Conservation (phyloP, 1,140 invertebrate genomes). For the Aethina tumida region DNA sequence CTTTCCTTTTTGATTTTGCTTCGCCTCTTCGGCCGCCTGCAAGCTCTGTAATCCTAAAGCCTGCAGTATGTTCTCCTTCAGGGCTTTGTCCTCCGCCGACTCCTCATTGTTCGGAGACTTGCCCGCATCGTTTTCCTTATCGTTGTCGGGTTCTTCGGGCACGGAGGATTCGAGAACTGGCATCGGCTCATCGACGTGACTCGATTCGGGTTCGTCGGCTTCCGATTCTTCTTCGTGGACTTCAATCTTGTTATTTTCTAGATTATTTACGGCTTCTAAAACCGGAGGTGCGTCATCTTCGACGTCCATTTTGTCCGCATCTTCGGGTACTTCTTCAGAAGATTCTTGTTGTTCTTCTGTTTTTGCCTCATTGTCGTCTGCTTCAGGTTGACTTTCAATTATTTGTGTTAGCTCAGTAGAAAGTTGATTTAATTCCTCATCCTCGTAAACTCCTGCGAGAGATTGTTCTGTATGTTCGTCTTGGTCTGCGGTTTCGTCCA, state of each 20-base stretch:
- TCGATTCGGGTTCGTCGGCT: not conserved
- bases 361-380: no score
- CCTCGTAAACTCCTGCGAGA: no score
- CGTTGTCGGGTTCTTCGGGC: conserved; percentile 5
- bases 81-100: conserved; percentile 44
- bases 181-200: conserved; percentile 6
- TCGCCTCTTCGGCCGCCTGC: conserved; percentile 46
- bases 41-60: conserved; percentile 53
- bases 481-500: not conserved
- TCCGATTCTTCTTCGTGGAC: conserved; percentile 8
- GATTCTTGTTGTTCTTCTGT: no score
- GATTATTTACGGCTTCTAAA: not conserved
- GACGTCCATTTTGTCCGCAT: no score
- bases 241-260: conserved; percentile 6
- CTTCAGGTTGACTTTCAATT: no score
- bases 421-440: no score
- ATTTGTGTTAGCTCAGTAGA: no score
- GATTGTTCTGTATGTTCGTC: not conserved
- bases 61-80: conserved; percentile 52
- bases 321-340: no score
- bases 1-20: conserved; percentile 42
- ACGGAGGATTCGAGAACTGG: conserved; percentile 12
- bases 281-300: no score
- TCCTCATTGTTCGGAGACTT: conserved; percentile 33
- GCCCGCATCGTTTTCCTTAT: conserved; percentile 5